Percentiles rank a stretch among this genome's conserved stretches.
Conservation (phyloP, 2,113 vertebrate species). For the human (Homo sapiens) region GRCh38 chr4:181992001-181992500, state of each 20-base stretch:
- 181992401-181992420: slow-evolving; percentile 84
- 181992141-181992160: slow-evolving; percentile 63
- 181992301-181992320: slow-evolving; percentile 78
- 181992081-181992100: slow-evolving; percentile 66
- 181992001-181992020: slow-evolving; percentile 69
- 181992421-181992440: slow-evolving; percentile 48
- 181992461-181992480: background rate
- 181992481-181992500: background rate
- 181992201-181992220: slow-evolving; percentile 66
- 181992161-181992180: slow-evolving; percentile 48
- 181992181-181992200: slow-evolving; percentile 62
- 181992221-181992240: slow-evolving; percentile 64
- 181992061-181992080: slow-evolving; percentile 71
- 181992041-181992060: slow-evolving; percentile 71
- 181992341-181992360: slow-evolving; percentile 81
- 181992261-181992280: slow-evolving; percentile 71
- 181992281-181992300: slow-evolving; percentile 78
- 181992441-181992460: background rate
- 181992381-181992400: slow-evolving; percentile 83
- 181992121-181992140: slow-evolving; percentile 21
- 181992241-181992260: slow-evolving; percentile 57
- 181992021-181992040: slow-evolving; percentile 62
- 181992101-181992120: slow-evolving; percentile 60
- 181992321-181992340: slow-evolving; percentile 75
- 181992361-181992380: slow-evolving; percentile 85